phyloP scores from a whole-genome alignment of 2,888 invertebrate species.

The Molorchus minor region DNA sequence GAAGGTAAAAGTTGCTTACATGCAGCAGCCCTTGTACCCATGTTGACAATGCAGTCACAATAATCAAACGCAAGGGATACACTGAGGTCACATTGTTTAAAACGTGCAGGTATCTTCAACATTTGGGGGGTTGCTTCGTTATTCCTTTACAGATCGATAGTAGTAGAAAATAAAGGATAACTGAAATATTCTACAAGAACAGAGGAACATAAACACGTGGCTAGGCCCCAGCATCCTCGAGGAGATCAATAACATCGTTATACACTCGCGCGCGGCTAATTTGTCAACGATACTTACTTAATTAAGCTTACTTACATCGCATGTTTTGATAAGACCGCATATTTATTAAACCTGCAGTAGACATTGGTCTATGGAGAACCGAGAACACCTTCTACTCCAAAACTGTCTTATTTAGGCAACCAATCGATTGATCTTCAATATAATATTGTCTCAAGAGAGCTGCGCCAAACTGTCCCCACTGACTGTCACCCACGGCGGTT shows the following conservation, averaged over 20 bases:
- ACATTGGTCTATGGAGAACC: slow-evolving; percentile 31
- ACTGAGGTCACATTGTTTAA: slow-evolving; percentile 65
- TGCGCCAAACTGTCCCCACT: slow-evolving; percentile 23
- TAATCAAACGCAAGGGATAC: slow-evolving; percentile 65
- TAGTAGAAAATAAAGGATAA: slow-evolving; percentile 60
- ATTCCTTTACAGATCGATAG: slow-evolving; percentile 62
- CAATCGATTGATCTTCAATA: slow-evolving; percentile 27
- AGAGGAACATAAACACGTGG: slow-evolving; percentile 59
- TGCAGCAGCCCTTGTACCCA: slow-evolving; percentile 93
- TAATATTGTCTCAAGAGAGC: slow-evolving; percentile 20
- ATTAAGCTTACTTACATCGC: slow-evolving; percentile 57
- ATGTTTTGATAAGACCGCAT: slow-evolving; percentile 58
- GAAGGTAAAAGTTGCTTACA: slow-evolving; percentile 73
- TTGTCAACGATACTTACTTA: slow-evolving; percentile 51
- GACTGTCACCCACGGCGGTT: slow-evolving; percentile 25
- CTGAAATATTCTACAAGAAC: slow-evolving; percentile 60
- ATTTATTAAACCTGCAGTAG: slow-evolving; percentile 41
- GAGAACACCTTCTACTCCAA: slow-evolving; percentile 9
- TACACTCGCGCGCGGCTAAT: slow-evolving; percentile 51
- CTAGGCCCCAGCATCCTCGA: slow-evolving; percentile 56
- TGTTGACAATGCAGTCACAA: slow-evolving; percentile 71
- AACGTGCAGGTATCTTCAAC: slow-evolving; percentile 66
- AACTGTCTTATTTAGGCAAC: slow-evolving; percentile 22
- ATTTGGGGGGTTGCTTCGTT: slow-evolving; percentile 63
- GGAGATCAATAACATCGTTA: slow-evolving; percentile 58